Evolutionary conservation across 1,140 invertebrate genomes (phyloP), one percentile per base, ranked within the genome.

Genomic region (Lasioglossum baleicum): DNA sequence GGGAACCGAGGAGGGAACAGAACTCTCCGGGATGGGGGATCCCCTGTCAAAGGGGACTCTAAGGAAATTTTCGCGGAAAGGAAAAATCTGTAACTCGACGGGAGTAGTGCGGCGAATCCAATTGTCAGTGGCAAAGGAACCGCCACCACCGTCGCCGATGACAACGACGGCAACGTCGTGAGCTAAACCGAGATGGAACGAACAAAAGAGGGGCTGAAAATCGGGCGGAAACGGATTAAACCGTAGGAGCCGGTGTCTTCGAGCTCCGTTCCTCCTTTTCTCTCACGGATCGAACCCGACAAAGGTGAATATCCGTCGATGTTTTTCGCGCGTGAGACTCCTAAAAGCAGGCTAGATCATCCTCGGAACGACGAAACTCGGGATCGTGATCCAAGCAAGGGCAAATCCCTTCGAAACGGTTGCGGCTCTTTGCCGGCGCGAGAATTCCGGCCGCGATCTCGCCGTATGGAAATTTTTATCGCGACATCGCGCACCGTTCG

Each of bases 51-150:
- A 87, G 82, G 84, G 78, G 78, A 61, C 82, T 81, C 64, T 61
- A 84, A 76, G 84, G 83, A 87, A 84, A 87, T 87, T 86, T 75
- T 87, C 83, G 73, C 80, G 81, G 73, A 87, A 88, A 84, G 80
- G 82, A 87, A 89, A 89, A 89, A 89, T 88, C 87, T 88, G 87
- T 88, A 88, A 89, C 85, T 88, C 82, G 83, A 80, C 75, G 78
- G 74, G 88, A 88, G 88, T 88, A 85, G 80, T 61, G 81, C 88
- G 44, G 84, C 79, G 81, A 88, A 89, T 89, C 84, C 86, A 89
- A 89, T 89, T 89, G 88, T 89, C 86, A 85, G 80, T 82, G 79
- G 77, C 85, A 85, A 84, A 84, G 78, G 84, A 83, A 82, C 75
- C 70, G 58, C 56, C 56, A 8, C 4, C 60, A 53, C 44, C 51